These are phyloP conservation scores for Decapterus maruadsi DNA, from an alignment of 2,797 vertebrate species.

Conservation along the genomic window DNA sequence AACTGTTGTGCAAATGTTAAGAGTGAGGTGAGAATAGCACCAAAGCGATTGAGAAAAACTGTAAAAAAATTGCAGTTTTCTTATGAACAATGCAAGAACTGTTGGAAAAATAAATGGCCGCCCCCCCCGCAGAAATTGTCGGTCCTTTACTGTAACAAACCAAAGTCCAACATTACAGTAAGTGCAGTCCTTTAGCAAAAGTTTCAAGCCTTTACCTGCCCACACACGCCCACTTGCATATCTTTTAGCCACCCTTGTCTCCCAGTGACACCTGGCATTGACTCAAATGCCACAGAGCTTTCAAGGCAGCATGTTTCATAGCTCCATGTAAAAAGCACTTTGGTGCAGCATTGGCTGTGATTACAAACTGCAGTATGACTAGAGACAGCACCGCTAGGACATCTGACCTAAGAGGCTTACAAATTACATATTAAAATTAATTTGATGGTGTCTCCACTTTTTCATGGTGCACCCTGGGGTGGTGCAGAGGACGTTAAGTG, in stretches of 20 bases:
- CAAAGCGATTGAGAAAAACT: too few relatives aligned
- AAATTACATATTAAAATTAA: conserved; percentile 67
- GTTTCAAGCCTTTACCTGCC: not conserved
- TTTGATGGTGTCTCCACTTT: conserved; percentile 55
- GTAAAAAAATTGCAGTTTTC: conserved; percentile 47
- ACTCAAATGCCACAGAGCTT: conserved; percentile 44
- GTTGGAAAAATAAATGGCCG: conserved; percentile 34
- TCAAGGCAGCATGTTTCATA: conserved; percentile 52
- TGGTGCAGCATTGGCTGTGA: conserved; percentile 62
- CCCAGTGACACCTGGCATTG: conserved; percentile 4
- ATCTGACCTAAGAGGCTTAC: conserved; percentile 62
- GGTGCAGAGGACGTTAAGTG: conserved; percentile 12
- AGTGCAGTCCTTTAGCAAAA: conserved; percentile 25
- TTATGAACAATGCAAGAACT: conserved; percentile 38
- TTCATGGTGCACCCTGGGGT: conserved; percentile 25
- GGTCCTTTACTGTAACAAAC: conserved; percentile 16
- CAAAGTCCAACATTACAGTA: conserved; percentile 23
- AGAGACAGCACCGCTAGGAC: conserved; percentile 51
- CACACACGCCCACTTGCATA: not conserved
- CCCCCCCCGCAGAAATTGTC: conserved; percentile 7
- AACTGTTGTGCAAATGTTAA: too few relatives aligned
- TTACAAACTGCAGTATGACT: conserved; percentile 58
- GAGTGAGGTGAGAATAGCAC: too few relatives aligned
- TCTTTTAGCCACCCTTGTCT: not conserved
- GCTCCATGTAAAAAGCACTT: conserved; percentile 64